These are phyloP conservation scores for Heliconius eleuchia DNA, from an alignment of 1,140 invertebrate species.

Conservation along the genomic window DNA sequence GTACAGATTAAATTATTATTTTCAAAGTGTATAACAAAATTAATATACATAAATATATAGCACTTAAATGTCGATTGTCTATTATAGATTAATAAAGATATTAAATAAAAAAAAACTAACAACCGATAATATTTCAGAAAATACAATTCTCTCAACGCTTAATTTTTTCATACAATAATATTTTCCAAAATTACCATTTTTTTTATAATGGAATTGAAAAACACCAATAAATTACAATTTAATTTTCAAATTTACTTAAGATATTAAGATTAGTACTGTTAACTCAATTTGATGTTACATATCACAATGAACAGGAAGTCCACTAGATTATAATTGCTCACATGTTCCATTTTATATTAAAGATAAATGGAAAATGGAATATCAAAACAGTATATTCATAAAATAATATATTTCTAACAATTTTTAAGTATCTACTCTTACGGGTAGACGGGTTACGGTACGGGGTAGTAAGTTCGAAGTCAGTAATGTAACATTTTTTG, in stretches of 20 bases:
- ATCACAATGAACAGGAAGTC: slow-evolving; percentile 32
- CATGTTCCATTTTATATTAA: neutral
- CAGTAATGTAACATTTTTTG: neutral
- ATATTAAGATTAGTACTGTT: neutral
- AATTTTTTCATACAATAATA: neutral
- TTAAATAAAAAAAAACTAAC: neutral
- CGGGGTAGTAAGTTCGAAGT: neutral
- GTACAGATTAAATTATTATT: neutral
- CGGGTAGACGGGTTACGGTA: no score
- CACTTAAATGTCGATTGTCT: slow-evolving; percentile 2
- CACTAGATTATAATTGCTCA: slow-evolving; percentile 14
- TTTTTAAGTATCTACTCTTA: neutral
- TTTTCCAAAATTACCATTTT: neutral
- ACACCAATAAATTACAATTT: slow-evolving; percentile 1
- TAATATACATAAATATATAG: neutral
- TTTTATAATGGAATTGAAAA: neutral
- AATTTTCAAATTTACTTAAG: neutral
- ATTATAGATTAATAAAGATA: neutral
- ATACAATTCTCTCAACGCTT: neutral
- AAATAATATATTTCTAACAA: neutral
- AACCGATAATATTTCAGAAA: neutral
- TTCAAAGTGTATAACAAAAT: neutral
- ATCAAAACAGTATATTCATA: no score
- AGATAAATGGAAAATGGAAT: neutral
- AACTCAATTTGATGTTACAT: slow-evolving; percentile 27